These are phyloP conservation scores for Tenebrosternarchus preto DNA, from an alignment of 2,113 vertebrate species.

Conservation along the genomic window DNA sequence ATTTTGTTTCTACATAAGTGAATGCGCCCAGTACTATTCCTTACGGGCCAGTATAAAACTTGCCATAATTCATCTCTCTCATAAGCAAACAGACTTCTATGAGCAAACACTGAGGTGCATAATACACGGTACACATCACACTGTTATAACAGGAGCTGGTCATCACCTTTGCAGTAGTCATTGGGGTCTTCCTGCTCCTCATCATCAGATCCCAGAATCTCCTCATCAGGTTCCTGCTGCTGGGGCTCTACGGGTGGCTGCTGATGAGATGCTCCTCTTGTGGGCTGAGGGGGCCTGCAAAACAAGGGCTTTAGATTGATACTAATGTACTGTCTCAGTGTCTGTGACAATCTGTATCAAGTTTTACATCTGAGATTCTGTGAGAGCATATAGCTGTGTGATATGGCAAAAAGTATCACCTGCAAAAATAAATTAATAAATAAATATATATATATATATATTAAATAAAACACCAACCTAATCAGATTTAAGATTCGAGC, in stretches of 20 bases:
- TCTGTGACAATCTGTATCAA: not conserved
- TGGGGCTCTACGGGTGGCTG: constrained; percentile 79
- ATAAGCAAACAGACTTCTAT: not conserved
- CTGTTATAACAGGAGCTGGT: not conserved
- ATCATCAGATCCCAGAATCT: constrained; percentile 97
- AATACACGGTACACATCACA: not conserved
- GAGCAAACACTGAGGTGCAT: not conserved
- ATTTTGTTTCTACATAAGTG: too few relatives aligned
- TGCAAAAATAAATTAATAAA: too few relatives aligned
- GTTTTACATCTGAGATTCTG: not conserved
- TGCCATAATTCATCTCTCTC: not conserved
- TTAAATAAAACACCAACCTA: too few relatives aligned
- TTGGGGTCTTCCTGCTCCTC: constrained; percentile 98
- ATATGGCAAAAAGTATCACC: not conserved
- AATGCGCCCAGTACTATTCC: too few relatives aligned
- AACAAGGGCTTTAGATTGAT: not conserved
- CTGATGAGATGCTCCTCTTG: constrained; percentile 75
- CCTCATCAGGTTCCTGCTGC: constrained; percentile 89
- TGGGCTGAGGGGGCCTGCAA: constrained; percentile 82
- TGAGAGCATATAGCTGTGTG: too few relatives aligned
- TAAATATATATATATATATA: too few relatives aligned
- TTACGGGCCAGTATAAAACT: too few relatives aligned
- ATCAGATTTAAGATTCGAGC: too few relatives aligned
- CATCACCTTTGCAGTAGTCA: constrained; percentile 94
- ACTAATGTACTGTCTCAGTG: not conserved